Base-by-base conservation (phyloP, 2,888 invertebrate species). In the Saturnia pavonia region DNA sequence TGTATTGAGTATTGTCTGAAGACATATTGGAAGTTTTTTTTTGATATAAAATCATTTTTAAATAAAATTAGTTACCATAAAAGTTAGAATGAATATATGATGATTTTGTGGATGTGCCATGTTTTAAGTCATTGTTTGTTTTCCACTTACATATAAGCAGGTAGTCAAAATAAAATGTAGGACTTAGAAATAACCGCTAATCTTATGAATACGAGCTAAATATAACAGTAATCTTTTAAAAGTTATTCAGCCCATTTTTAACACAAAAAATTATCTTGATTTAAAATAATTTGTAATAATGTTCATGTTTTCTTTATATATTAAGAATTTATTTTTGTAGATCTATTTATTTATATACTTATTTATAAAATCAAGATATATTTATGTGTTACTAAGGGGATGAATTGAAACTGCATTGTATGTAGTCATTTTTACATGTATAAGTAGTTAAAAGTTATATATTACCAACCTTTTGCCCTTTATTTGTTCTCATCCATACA, bases 171-270 rank as follows among this genome's bases (percentile, higher is more conserved):
- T 67, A 71, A 66, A 70, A 67, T 45, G 48, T 78, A 82, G 77
- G 75, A 77, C 75, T 80, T 80, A 86, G 81, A 76, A 81, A 69
- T 86, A 89, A 87, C 87, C 85, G 85, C 88, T 92, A 91, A 90
- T 93, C 93, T 93, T 94, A 94, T 94, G 94, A 94, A 90, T 88
- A 89, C 86, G 93, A 93, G 93, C 93, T 94, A 85, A 88, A 88
- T 85, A 80, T 82, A 78, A 80, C 84, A 82, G 76, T 79, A 75
- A 77, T 65, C 25, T 74, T 73, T 72, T 77, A 82, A 75, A 75
- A 65, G 40, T 40, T n/a, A 40, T n/a, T 27, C 27, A 60, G 27
- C 14, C 57, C 27, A 11, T 60, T 60, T 27, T 60, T 60, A 60
- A 60, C 57, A 60, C 27, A 27, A 27, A 19, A 27, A 60, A 25